These are phyloP conservation scores for Xenentodon cancila DNA, from an alignment of 2,797 vertebrate species.

Conservation along the genomic window DNA sequence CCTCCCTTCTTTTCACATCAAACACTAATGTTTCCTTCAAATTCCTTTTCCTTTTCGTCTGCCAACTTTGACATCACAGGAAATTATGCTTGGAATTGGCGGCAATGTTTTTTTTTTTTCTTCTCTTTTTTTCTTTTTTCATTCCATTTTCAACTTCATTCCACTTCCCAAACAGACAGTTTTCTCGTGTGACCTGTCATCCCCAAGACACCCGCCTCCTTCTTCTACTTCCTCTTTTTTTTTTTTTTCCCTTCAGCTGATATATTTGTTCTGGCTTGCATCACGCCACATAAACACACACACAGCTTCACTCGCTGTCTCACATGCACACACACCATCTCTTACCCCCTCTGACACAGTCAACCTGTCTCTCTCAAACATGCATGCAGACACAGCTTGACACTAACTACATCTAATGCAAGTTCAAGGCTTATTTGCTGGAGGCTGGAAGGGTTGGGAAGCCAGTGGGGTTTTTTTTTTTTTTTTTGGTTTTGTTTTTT, in stretches of 20 bases:
- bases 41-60: conserved; percentile 82
- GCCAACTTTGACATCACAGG: conserved; percentile 86
- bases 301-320: conserved; percentile 1
- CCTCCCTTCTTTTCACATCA: conserved; percentile 77
- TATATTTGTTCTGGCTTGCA: conserved; percentile 67
- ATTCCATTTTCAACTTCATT: conserved; percentile 75
- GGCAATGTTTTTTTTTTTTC: conserved; percentile 2
- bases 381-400: conserved; percentile 28
- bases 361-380: conserved; percentile 36
- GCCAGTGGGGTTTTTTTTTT: background rate
- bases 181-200: conserved; percentile 71
- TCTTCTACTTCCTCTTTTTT: conserved; percentile 38
- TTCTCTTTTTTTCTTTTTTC: background rate
- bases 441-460: conserved; percentile 22
- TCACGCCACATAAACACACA: conserved; percentile 32
- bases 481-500: background rate
- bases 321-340: conserved; percentile 30
- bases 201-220: conserved; percentile 55
- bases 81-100: conserved; percentile 84
- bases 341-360: conserved; percentile 30
- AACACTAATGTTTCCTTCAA: conserved; percentile 85
- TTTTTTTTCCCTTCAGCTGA: conserved; percentile 34
- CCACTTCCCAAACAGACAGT: conserved; percentile 71
- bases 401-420: conserved; percentile 48
- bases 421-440: conserved; percentile 40